Base-by-base conservation (phyloP, 2,797 vertebrate species). In the Gephyroberyx darwinii region DNA sequence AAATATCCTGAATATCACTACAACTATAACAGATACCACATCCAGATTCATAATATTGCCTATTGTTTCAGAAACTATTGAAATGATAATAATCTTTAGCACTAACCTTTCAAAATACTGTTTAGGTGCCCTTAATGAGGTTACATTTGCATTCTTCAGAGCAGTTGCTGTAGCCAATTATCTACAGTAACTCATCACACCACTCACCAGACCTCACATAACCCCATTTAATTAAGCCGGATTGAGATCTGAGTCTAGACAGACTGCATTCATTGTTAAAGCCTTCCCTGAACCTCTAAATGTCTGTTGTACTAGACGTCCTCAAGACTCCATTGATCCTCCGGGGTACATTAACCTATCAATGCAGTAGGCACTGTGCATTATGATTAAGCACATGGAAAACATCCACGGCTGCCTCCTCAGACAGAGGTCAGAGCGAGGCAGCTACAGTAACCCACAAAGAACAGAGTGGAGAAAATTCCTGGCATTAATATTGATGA, bases 361-460 rank as follows among this genome's bases (percentile, higher is more conserved):
- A 87, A 51, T 88, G 85, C 80, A 74, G 75, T 7, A 71, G 83
- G 64, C 50, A 13, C 72, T 55, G 68, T 72, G 86, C 86, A 90
- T 91, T 90, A 86, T 90, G 86, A 91, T 90, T 75, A 90, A 88
- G 86, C 81, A 73, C 79, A 82, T 63, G 70, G 80, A 87, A 89
- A 88, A 67, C 84, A 84, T 87, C 84, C 84, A 64, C 57, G 30
- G 31, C 65, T 75, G 65, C 78, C 80, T 74, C 62, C 80, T 79
- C 84, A 61, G 85, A 88, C 84, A 61, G 85, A 88, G 91, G 89
- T 90, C 90, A 89, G 56, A 50, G 67, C 64, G 84, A 82, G 73
- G 70, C 81, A 75, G 75, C 74, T 76, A 82, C 74, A 77, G 78
- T 76, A 79, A 87, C 85, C 79, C 82, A 77, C 81, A 88, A 58